These are phyloP conservation scores for Neotoxoptera formosana DNA, from an alignment of 1,140 invertebrate species.

Conservation along the genomic window DNA sequence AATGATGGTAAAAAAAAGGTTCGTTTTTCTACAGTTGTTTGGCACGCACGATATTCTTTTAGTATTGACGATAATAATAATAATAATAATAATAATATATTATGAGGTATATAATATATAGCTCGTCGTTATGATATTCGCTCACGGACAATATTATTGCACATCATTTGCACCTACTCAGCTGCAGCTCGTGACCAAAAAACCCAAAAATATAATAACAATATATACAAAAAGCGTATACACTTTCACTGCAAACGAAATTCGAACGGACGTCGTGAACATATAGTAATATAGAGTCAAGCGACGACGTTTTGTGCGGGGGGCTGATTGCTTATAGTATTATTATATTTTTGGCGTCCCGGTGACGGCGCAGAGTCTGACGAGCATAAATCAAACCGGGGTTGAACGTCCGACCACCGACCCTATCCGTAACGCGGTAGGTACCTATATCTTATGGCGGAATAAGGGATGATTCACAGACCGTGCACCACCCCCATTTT, in stretches of 20 bases:
- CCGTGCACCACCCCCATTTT: too few relatives aligned
- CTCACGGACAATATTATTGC: not conserved
- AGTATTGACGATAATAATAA: not conserved
- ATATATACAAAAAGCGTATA: not conserved
- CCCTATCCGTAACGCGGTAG: not conserved
- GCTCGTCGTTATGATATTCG: not conserved
- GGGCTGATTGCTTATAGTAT: not conserved
- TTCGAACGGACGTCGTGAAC: not conserved
- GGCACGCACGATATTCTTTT: not conserved
- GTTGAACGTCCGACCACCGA: not conserved
- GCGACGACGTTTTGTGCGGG: not conserved
- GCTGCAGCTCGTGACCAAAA: not conserved
- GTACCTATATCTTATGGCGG: not conserved
- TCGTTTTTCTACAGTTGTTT: not conserved
- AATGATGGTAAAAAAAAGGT: not conserved
- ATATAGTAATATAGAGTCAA: not conserved
- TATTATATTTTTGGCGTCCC: not conserved
- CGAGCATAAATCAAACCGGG: not conserved
- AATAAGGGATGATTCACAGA: too few relatives aligned
- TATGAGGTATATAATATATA: not conserved
- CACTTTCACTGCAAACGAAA: not conserved
- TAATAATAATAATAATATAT: not conserved
- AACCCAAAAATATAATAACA: not conserved
- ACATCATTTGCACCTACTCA: not conserved
- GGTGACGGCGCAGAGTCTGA: not conserved